These are phyloP conservation scores for Tetrapedia diversipes DNA, from an alignment of 2,888 invertebrate genomes.

Conservation along the genomic window DNA sequence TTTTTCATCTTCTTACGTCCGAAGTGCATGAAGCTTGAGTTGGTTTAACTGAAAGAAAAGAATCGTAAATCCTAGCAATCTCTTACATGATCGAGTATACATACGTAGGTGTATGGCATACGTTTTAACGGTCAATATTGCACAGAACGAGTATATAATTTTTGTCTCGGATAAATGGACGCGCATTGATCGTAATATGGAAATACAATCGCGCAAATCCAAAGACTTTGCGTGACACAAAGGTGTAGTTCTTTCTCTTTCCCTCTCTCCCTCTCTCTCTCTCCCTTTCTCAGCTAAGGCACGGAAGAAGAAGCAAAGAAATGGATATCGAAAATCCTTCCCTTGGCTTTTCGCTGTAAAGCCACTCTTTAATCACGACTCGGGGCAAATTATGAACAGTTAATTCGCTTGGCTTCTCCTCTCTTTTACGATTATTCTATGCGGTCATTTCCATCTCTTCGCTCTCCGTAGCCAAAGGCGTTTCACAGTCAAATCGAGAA, in stretches of 20 bases:
- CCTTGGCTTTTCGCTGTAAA: constrained; percentile 54
- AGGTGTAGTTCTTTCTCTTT: too few species aligned
- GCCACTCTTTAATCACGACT: constrained; percentile 67
- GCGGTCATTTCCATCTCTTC: constrained; percentile 68
- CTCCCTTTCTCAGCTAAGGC: too few species aligned
- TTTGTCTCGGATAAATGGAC: background rate
- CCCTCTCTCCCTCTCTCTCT: too few species aligned
- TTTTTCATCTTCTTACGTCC: constrained; percentile 41
- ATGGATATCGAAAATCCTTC: constrained; percentile 61
- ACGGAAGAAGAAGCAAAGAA: constrained; percentile 31
- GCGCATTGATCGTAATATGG: constrained; percentile 8
- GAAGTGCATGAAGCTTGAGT: background rate
- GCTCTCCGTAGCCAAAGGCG: constrained; percentile 65
- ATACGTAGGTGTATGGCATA: too few species aligned
- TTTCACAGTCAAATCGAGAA: constrained; percentile 73
- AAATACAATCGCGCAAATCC: constrained; percentile 17
- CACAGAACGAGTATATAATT: background rate
- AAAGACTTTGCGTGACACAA: constrained; percentile 12
- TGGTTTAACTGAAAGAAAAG: background rate
- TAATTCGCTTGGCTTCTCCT: constrained; percentile 67
- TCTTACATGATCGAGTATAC: too few species aligned
- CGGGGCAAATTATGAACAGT: constrained; percentile 66
- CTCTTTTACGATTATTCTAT: constrained; percentile 64
- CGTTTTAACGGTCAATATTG: background rate
- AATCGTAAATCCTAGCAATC: background rate